Evolutionary conservation across 2,888 invertebrate genomes (phyloP).

Genomic region (Stegophylla sp.): DNA sequence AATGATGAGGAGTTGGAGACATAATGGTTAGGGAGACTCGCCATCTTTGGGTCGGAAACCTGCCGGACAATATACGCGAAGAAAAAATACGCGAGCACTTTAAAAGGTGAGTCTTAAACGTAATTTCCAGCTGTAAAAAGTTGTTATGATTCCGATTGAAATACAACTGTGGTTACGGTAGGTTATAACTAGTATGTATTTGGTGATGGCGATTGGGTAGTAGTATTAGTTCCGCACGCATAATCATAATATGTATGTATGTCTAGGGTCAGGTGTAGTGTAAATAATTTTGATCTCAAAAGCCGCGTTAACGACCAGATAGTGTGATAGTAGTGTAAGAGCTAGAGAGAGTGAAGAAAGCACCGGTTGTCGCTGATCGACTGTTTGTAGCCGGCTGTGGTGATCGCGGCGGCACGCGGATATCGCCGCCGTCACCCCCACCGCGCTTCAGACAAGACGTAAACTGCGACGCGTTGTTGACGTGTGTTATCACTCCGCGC

Average conservation of each 20-base stretch:
- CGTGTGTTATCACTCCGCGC: background rate
- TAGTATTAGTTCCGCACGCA: too few species aligned
- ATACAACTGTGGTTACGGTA: too few species aligned
- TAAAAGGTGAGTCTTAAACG: constrained; percentile 86
- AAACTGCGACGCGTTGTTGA: constrained; percentile 25
- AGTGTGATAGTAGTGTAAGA: background rate
- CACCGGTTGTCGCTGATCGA: background rate
- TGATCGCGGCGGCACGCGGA: constrained; percentile 16
- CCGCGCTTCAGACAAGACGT: constrained; percentile 59
- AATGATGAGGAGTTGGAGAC: constrained; percentile 86
- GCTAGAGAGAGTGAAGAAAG: background rate
- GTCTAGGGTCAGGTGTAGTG: background rate
- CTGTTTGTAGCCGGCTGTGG: background rate
- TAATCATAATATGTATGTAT: too few species aligned
- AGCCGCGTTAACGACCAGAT: background rate
- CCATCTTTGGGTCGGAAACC: constrained; percentile 99
- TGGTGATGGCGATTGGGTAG: too few species aligned
- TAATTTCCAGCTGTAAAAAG: too few species aligned
- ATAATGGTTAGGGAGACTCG: constrained; percentile 99
- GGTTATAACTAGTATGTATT: too few species aligned
- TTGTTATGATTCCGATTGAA: too few species aligned
- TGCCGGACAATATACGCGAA: constrained; percentile 99
- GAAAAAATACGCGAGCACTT: constrained; percentile 96
- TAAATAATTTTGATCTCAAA: background rate
- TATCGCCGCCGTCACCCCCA: constrained; percentile 59